phyloP scores from a whole-genome alignment of 2,888 invertebrate genomes.

The Drosophila paramelanica region DNA sequence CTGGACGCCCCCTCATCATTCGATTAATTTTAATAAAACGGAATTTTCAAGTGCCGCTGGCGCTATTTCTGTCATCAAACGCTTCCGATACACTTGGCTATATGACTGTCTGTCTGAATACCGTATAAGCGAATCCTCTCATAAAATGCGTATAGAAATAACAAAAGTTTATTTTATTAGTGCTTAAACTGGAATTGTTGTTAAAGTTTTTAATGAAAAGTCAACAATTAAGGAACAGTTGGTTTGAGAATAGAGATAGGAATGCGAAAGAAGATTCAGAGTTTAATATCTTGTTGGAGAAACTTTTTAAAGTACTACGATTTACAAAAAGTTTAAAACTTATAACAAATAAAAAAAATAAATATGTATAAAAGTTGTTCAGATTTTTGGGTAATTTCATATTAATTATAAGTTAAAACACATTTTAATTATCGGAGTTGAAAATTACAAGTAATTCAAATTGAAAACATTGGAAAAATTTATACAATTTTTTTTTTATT shows the following conservation, averaged over 20 bases:
- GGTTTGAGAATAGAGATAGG: slow-evolving; percentile 1
- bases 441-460: too few species aligned
- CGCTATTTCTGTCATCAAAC: slow-evolving; percentile 37
- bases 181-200: slow-evolving; percentile 52
- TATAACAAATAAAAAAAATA: too few species aligned
- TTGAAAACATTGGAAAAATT: not conserved
- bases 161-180: slow-evolving; percentile 40
- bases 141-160: slow-evolving; percentile 48
- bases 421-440: not conserved
- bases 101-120: slow-evolving; percentile 24
- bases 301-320: too few species aligned
- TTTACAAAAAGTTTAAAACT: too few species aligned
- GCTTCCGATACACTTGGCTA: slow-evolving; percentile 29
- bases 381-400: too few species aligned
- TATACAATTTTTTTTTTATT: too few species aligned
- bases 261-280: not conserved
- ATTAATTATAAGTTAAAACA: not conserved
- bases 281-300: too few species aligned
- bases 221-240: slow-evolving; percentile 29
- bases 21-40: slow-evolving; percentile 80
- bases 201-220: slow-evolving; percentile 65
- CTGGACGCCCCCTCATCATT: slow-evolving; percentile 44
- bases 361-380: too few species aligned
- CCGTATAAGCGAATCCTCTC: slow-evolving; percentile 6
- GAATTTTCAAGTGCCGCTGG: slow-evolving; percentile 47